Percentiles rank a stretch among this genome's conserved stretches.
Conservation (phyloP, 2,797 vertebrate species). For the Sebastes steindachneri region DNA sequence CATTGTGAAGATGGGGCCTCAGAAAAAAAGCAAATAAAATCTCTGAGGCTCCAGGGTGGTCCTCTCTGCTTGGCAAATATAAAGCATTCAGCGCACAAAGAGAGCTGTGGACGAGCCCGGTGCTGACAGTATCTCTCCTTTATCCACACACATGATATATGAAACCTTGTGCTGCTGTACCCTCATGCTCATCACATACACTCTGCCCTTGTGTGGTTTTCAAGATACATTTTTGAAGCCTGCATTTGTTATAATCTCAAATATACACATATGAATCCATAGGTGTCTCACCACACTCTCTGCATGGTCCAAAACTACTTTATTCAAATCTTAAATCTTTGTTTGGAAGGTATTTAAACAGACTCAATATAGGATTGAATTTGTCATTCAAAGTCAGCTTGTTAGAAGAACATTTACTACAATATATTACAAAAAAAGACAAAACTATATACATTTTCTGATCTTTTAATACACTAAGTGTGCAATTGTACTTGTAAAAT, state of each 20-base stretch:
- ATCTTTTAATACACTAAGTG: neutral
- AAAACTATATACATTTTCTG: neutral
- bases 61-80: conserved; percentile 36
- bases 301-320: neutral
- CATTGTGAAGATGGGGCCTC: conserved; percentile 29
- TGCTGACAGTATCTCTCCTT: conserved; percentile 8
- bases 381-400: neutral
- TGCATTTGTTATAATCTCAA: neutral
- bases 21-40: conserved; percentile 45
- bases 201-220: conserved; percentile 25
- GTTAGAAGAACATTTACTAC: neutral
- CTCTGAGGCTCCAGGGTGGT: conserved; percentile 52
- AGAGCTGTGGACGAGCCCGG: conserved; percentile 1
- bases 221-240: conserved; percentile 32
- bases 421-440: neutral
- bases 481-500: neutral
- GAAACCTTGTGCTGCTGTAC: conserved; percentile 7
- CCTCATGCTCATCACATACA: neutral
- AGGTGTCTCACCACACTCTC: neutral
- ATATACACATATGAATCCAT: neutral
- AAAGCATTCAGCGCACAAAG: conserved; percentile 45
- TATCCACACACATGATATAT: conserved; percentile 17
- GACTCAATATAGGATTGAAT: neutral
- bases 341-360: neutral
- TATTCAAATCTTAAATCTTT: neutral